Percentiles rank a stretch among this genome's conserved stretches.
These are phyloP conservation scores for Tinea pellionella DNA, from an alignment of 2,888 invertebrate species.

Conservation along the genomic window DNA sequence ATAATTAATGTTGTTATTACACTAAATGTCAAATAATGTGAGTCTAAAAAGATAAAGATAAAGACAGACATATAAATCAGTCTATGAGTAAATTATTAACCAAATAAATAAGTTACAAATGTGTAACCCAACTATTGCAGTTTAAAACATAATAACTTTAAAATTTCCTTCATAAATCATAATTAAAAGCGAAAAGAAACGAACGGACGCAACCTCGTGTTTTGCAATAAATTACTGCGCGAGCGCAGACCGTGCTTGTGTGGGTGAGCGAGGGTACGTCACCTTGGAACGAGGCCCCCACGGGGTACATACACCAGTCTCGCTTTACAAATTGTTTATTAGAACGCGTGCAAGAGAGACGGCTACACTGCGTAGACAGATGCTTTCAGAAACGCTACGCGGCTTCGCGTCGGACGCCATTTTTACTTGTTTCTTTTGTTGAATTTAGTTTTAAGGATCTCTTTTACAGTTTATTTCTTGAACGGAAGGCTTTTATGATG, in stretches of 20 bases:
- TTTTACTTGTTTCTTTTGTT: slow-evolving; percentile 40
- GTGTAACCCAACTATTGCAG: not conserved
- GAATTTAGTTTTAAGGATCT: not conserved
- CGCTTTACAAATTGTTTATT: slow-evolving; percentile 29
- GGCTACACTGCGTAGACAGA: slow-evolving; percentile 43
- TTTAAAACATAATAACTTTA: not conserved
- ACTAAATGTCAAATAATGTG: no score
- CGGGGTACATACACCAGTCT: slow-evolving; percentile 40
- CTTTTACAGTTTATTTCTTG: not conserved
- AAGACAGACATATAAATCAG: no score
- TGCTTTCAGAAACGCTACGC: slow-evolving; percentile 66
- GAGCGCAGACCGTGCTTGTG: slow-evolving; percentile 24
- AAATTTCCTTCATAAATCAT: not conserved
- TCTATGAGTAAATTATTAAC: no score
- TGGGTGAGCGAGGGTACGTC: slow-evolving; percentile 52
- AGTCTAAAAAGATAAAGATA: no score
- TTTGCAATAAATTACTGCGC: slow-evolving; percentile 21
- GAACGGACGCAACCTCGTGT: slow-evolving; percentile 21
- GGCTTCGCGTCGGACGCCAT: slow-evolving; percentile 44
- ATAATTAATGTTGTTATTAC: no score
- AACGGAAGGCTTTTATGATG: not conserved
- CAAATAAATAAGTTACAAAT: not conserved
- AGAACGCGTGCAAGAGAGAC: slow-evolving; percentile 35
- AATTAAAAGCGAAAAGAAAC: not conserved
- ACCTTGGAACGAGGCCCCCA: slow-evolving; percentile 59